Evolutionary conservation across 2,888 invertebrate species (phyloP).

Genomic region (Rhopalosiphum nymphaeae): DNA sequence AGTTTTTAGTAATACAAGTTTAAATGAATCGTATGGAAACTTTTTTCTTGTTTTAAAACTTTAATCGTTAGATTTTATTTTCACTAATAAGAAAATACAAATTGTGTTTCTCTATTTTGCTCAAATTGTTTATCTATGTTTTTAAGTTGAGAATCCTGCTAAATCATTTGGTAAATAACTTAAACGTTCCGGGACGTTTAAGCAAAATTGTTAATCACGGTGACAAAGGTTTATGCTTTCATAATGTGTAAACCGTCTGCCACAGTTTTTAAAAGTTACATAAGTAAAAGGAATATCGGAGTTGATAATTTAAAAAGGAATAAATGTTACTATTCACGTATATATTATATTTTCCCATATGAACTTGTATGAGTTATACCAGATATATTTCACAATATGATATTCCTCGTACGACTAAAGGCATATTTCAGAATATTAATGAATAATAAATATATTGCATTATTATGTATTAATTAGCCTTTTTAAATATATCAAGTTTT

Average conservation of each 20-base stretch:
- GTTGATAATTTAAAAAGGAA: neutral
- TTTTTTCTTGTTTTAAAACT: conserved; percentile 27
- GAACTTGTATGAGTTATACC: neutral
- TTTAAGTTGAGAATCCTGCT: neutral
- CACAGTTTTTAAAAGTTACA: conserved; percentile 9
- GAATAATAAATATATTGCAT: neutral
- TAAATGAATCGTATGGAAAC: conserved; percentile 28
- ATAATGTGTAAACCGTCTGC: neutral
- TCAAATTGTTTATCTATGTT: neutral
- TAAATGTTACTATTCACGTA: neutral
- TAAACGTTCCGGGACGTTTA: neutral
- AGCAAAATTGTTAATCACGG: neutral
- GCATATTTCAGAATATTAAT: neutral
- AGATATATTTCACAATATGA: neutral
- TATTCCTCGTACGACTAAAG: neutral
- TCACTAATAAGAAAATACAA: neutral
- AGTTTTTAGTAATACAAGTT: conserved; percentile 3
- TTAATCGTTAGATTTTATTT: neutral
- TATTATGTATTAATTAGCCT: too few relatives aligned
- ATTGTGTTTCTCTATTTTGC: neutral
- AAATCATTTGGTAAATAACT: neutral
- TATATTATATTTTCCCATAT: neutral
- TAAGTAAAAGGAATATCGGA: neutral
- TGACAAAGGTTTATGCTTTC: neutral
- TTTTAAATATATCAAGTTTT: neutral